Base-by-base conservation (phyloP, 2,888 invertebrate genomes). In the Drosophila trichaetosa region DNA sequence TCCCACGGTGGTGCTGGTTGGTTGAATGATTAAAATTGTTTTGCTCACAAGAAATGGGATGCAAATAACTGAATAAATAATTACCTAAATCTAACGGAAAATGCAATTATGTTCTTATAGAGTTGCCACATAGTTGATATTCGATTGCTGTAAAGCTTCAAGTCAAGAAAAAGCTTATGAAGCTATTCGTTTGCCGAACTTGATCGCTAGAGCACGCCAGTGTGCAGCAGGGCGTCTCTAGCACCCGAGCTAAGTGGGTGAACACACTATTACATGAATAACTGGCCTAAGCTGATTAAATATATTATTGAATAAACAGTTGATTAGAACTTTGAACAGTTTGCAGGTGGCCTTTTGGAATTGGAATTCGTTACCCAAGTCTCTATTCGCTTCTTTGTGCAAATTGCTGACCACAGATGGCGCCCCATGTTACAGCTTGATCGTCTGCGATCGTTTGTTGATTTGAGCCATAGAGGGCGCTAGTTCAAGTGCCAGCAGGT, bases 1-100 rank as follows among this genome's bases (percentile, higher is more conserved):
- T 64, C 76, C 13, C 64, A 38, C 24, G 79, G 89, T 29, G 83
- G 85, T 73, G 82, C 84, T 56, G 85, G 89, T 52, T 85, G 85
- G 85, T 82, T 84, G 85, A 87, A 84, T 70, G 82, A 83, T 38
- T 89, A 80, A 63, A 29, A 5, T 24, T 21, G 4, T n/a, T 8
- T 10, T 6, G 5, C 18, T 2, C 5, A 33, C 6, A n/a, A n/a
- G 2, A 42, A 59, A 60, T 24, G 58, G 46, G 29, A 34, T 29
- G 13, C 16, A 33, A 42, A 46, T 11, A 53, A 73, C 10, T 31
- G 42, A 66, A 73, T 74, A 65, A 74, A 74, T 29, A 60, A n/a
- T 4, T 16, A 16, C 7, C 16, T 4, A 24, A 46, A 24, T 24
- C 21, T 16, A 46, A 24, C 16, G 21, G 46, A 24, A 46, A 24